Percentiles rank a stretch among this genome's conserved stretches.
Conservation (phyloP, 2,888 invertebrate genomes). For the Cryptophagus acutangulus region DNA sequence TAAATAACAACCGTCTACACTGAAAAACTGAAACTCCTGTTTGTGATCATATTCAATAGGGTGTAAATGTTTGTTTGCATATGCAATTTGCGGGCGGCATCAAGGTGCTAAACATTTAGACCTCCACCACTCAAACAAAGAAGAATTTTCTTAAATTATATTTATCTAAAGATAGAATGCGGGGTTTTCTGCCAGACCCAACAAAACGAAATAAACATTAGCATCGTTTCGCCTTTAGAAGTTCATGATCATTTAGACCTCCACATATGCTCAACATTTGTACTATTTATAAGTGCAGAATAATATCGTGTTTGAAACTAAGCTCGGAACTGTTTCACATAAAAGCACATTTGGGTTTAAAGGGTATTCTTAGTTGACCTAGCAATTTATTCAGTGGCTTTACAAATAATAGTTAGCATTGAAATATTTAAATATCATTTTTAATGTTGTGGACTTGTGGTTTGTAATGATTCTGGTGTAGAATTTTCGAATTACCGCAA, state of each 20-base stretch:
- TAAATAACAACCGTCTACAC: too few relatives aligned
- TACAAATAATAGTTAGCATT: conserved; percentile 1
- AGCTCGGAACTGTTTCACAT: conserved; percentile 1
- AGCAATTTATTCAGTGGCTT: too few relatives aligned
- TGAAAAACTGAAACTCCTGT: too few relatives aligned
- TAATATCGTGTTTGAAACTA: neutral
- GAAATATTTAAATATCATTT: too few relatives aligned
- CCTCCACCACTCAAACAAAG: too few relatives aligned
- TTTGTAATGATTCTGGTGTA: too few relatives aligned
- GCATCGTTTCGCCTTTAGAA: conserved; percentile 1
- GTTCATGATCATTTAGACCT: conserved; percentile 1
- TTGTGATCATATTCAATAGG: neutral
- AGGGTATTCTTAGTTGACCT: too few relatives aligned
- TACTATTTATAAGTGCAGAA: conserved; percentile 1
- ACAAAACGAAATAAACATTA: conserved; percentile 1
- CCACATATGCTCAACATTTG: neutral
- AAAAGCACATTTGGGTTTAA: too few relatives aligned
- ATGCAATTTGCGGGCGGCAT: neutral
- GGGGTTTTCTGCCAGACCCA: neutral
- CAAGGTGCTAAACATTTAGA: neutral
- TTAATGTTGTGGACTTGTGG: too few relatives aligned
- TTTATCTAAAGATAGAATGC: neutral
- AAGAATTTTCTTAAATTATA: too few relatives aligned
- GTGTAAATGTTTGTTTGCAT: neutral
- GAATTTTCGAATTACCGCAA: too few relatives aligned